phyloP scores from a whole-genome alignment of 2,113 vertebrate species.

The Nibea coibor region DNA sequence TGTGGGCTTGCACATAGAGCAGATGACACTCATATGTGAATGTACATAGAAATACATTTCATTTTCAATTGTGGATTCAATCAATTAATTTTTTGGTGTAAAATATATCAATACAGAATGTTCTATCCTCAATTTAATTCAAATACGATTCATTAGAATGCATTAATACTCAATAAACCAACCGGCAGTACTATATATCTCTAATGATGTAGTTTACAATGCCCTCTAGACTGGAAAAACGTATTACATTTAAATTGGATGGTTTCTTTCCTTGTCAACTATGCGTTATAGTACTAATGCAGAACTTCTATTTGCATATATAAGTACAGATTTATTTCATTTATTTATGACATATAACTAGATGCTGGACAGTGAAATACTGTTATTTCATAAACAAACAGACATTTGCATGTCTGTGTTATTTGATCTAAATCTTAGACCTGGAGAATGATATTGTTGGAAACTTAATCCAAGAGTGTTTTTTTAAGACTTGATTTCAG shows the following conservation, averaged over 20 bases:
- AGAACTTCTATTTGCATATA: not conserved
- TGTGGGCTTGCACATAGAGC: not conserved
- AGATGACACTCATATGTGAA: not conserved
- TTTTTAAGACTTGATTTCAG: not conserved
- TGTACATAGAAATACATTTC: not conserved
- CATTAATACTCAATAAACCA: not conserved
- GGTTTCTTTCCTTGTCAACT: no score
- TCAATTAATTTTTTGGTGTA: not conserved
- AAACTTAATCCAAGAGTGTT: not conserved
- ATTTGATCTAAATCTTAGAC: no score
- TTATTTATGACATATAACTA: no score
- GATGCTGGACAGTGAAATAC: not conserved
- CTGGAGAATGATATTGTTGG: not conserved
- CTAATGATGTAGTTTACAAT: not conserved
- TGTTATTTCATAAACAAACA: constrained; percentile 19
- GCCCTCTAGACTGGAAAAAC: not conserved
- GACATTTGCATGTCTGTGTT: not conserved
- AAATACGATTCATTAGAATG: not conserved
- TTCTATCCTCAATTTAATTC: not conserved
- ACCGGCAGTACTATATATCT: not conserved
- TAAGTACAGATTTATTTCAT: no score
- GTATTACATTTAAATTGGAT: not conserved
- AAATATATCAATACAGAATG: not conserved
- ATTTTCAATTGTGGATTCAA: not conserved
- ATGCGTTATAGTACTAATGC: not conserved